Base-by-base conservation (phyloP, 2,888 invertebrate species). In the Rugalucina vietnamica region DNA sequence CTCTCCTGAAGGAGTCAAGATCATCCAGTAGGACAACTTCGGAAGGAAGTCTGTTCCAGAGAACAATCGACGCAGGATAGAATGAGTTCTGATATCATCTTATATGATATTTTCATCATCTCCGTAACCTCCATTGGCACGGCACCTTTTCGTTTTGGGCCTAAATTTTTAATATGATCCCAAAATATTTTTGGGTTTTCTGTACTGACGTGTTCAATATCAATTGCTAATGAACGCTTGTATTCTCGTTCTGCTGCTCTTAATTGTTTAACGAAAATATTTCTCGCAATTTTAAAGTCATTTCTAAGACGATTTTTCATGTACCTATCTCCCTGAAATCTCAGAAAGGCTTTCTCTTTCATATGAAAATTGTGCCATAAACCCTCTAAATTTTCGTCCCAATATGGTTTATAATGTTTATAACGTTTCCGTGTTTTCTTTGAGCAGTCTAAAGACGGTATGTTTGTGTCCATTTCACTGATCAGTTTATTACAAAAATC, bases 401-500 rank as follows among this genome's bases (percentile, higher is more conserved):
- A 54, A 21, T 60, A 81, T 8, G 81, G 76, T 75, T 82, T 81
- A 50, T 10, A 21, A 18, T 24, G 10, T 76, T 76, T 81, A 27
- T 54, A 43, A 5, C 76, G 49, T 49, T 71, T 76, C 21, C 76
- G 65, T 10, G 57, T 76, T 29, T 36, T 65, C 27, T 27, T 29
- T 8, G 43, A 73, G 14, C 36, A 27, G 27, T 71, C 39, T 29
- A 50, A 60, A 5, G 21, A n/a, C 21, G 76, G 76, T 32, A 76
- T 76, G 21, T 60, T 50, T 12, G 34, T 29, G 27, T 54, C 24
- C 76, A 76, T 76, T 39, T 76, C 65, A 21, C 37, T 34, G 12
- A 39, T 69, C 8, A 76, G 36, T 24, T 32, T 60, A 27, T 76
- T 34, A 37, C 76, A 43, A 3, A 76, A 69, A 18, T 39, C 39